phyloP scores from a whole-genome alignment of 2,888 invertebrate species.

The Aelia acuminata region DNA sequence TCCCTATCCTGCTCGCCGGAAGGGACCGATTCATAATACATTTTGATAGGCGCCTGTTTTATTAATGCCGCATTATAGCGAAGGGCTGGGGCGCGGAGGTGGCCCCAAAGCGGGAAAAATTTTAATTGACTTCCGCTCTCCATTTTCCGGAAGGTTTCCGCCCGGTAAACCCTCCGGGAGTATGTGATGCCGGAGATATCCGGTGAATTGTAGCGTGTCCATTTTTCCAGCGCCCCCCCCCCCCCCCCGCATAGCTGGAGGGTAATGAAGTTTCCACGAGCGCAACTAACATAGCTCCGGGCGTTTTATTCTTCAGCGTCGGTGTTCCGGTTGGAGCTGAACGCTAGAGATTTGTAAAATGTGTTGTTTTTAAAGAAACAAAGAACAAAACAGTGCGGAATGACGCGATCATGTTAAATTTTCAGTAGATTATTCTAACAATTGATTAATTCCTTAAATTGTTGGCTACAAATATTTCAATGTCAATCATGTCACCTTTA shows the following conservation, averaged over 20 bases:
- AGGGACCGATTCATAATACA: constrained; percentile 11
- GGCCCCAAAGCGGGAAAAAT: constrained; percentile 15
- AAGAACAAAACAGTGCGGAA: too few species aligned
- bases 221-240: neutral
- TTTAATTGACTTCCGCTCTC: constrained; percentile 52
- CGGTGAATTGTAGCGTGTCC: neutral
- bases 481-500: too few species aligned
- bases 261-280: neutral
- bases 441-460: too few species aligned
- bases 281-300: neutral
- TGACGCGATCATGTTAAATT: too few species aligned
- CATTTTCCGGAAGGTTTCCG: constrained; percentile 52
- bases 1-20: neutral
- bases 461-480: too few species aligned
- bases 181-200: constrained; percentile 21
- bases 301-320: neutral
- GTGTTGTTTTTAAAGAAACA: too few species aligned
- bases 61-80: constrained; percentile 28
- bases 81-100: neutral
- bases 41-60: constrained; percentile 28
- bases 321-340: neutral
- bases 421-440: too few species aligned
- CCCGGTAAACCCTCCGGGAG: constrained; percentile 40
- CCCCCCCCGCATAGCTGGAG: neutral
- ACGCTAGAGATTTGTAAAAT: too few species aligned